Percentiles rank a stretch among this genome's conserved stretches.
Conservation (phyloP, 2,888 invertebrate genomes). For the Julus scandinavius region DNA sequence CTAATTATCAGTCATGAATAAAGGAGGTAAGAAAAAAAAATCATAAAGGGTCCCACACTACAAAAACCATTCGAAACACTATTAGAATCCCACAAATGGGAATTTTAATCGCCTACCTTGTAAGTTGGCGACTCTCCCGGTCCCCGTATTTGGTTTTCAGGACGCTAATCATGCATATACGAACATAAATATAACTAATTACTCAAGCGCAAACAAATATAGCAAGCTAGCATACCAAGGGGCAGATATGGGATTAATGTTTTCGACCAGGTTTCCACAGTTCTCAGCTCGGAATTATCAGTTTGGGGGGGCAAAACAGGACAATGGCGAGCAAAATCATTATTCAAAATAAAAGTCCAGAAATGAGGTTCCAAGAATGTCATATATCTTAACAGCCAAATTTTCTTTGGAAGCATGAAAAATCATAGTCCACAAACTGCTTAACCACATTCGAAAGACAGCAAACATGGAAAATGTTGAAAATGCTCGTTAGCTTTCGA, state of each 20-base stretch:
- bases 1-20: not conserved
- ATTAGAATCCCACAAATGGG: not conserved
- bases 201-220: slow-evolving; percentile 49
- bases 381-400: not conserved
- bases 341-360: not conserved
- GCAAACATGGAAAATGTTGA: not conserved
- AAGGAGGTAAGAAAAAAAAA: not conserved
- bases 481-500: not conserved
- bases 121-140: not conserved
- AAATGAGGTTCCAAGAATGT: not conserved
- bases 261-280: not conserved
- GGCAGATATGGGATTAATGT: not conserved
- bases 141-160: slow-evolving; percentile 43
- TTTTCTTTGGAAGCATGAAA: not conserved
- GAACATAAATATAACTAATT: slow-evolving; percentile 50
- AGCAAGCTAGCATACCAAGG: slow-evolving; percentile 50
- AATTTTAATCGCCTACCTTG: slow-evolving; percentile 7
- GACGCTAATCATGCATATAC: slow-evolving; percentile 52
- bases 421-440: not conserved
- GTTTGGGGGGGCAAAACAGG: not conserved
- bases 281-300: not conserved
- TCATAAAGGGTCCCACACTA: not conserved
- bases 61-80: not conserved
- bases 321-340: not conserved
- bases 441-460: not conserved